Conservation (phyloP, 2,888 invertebrate genomes). For the Keiferia lycopersicella region DNA sequence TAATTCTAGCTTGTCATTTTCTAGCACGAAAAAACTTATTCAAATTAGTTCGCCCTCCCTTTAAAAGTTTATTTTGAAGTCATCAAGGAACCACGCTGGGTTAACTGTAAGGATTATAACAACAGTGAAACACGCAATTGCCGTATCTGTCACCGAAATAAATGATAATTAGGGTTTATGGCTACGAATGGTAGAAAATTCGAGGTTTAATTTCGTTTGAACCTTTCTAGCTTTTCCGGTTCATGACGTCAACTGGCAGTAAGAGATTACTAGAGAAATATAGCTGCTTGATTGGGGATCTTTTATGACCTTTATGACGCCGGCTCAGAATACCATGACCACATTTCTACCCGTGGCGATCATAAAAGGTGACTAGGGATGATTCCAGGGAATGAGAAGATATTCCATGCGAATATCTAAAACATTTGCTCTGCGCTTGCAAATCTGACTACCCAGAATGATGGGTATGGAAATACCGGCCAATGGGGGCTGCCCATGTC, state of each 20-base stretch:
- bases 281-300: background rate
- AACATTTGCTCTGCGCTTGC: no score
- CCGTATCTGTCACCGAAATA: constrained; percentile 25
- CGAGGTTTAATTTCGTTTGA: background rate
- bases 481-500: no score
- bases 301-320: no score
- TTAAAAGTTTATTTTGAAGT: constrained; percentile 4
- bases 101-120: constrained; percentile 5
- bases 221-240: constrained; percentile 8
- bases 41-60: background rate
- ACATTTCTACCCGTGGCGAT: no score
- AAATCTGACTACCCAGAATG: no score
- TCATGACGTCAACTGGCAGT: background rate
- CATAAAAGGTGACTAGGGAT: no score
- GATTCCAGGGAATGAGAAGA: no score
- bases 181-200: constrained; percentile 13
- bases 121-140: constrained; percentile 23
- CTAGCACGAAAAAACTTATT: background rate
- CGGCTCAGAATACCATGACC: no score
- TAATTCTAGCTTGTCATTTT: background rate
- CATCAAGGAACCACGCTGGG: constrained; percentile 18
- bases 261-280: background rate
- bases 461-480: no score
- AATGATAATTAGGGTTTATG: constrained; percentile 25
- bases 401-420: no score